These are phyloP conservation scores for Anser brachyrhynchus DNA, from an alignment of 2,113 vertebrate genomes.

Conservation along the genomic window DNA sequence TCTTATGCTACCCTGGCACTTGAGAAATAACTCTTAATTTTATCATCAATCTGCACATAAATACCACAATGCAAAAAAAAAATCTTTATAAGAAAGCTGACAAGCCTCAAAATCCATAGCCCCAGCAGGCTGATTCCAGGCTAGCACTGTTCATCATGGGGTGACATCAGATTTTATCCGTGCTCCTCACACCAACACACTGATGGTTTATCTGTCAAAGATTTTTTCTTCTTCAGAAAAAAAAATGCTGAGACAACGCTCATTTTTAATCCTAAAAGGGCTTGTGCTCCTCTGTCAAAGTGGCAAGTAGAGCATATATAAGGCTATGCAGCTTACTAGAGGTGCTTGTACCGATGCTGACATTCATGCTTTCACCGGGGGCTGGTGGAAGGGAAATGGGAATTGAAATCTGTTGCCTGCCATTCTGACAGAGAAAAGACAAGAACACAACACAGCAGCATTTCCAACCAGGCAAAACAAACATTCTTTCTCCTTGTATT, in stretches of 20 bases:
- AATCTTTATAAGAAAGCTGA: neutral
- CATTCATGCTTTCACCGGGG: neutral
- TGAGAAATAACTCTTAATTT: neutral
- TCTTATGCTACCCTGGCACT: neutral
- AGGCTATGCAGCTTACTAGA: neutral
- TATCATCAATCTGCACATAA: neutral
- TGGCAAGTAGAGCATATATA: neutral
- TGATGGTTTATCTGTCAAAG: neutral
- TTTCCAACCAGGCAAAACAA: slow-evolving; percentile 19
- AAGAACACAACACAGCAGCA: neutral
- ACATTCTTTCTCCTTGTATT: neutral
- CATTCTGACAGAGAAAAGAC: neutral
- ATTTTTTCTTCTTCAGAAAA: neutral
- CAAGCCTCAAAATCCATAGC: neutral
- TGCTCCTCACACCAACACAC: neutral
- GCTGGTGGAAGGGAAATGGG: neutral
- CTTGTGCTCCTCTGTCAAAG: neutral
- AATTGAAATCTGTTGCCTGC: neutral
- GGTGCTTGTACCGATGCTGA: neutral
- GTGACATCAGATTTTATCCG: neutral
- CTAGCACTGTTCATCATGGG: neutral
- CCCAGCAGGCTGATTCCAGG: neutral
- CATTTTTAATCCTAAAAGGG: neutral
- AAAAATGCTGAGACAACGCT: neutral
- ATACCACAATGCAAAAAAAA: neutral